phyloP scores from a whole-genome alignment of 2,888 invertebrate genomes.

The Eupithecia dodoneata region DNA sequence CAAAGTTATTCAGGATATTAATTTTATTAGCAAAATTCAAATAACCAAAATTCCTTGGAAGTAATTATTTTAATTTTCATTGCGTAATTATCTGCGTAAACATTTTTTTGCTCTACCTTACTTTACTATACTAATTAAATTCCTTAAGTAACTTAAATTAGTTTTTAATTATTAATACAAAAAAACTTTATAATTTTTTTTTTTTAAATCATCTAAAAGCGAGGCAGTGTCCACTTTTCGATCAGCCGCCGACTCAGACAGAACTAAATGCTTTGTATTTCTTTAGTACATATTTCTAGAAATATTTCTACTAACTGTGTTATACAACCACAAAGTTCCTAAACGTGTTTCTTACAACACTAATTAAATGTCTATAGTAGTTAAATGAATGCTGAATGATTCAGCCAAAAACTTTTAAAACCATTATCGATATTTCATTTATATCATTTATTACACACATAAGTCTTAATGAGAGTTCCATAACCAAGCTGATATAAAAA shows the following conservation, averaged over 20 bases:
- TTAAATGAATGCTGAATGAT: background rate
- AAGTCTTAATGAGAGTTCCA: background rate
- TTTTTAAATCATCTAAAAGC: no score
- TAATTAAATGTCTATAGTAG: background rate
- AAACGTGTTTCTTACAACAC: background rate
- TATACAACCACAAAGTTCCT: no score
- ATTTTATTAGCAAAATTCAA: background rate
- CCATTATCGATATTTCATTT: background rate
- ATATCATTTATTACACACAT: background rate
- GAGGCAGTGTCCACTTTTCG: no score
- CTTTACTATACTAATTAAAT: background rate
- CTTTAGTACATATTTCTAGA: no score
- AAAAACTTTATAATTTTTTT: no score
- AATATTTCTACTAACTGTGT: no score
- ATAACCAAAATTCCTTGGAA: background rate
- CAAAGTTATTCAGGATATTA: background rate
- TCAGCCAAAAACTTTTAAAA: background rate
- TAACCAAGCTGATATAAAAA: background rate
- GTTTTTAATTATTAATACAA: no score
- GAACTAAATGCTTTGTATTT: no score
- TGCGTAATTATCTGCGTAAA: background rate
- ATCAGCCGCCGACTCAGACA: no score
- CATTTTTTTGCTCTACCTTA: background rate
- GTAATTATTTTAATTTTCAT: background rate
- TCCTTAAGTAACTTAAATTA: no score